These are phyloP conservation scores for Chondrosia reniformis DNA, from an alignment of 37 sponge, comb jelly and placozoan genomes.

Conservation along the genomic window DNA sequence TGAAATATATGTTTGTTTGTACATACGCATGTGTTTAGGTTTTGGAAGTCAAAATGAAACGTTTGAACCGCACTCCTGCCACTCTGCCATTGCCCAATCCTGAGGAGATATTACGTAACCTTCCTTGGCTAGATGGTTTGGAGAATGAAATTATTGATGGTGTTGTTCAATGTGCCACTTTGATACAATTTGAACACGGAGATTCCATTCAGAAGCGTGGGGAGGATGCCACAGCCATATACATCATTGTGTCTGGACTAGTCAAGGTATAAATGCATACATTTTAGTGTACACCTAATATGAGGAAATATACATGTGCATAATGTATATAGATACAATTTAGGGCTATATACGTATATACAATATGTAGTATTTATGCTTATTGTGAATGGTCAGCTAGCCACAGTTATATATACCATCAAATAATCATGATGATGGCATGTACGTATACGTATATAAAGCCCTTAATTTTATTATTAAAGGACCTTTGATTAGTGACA, in stretches of 20 bases:
- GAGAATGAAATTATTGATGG: conserved; percentile 23
- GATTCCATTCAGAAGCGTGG: conserved; percentile 55
- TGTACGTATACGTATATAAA: too few species aligned
- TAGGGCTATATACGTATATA: too few species aligned
- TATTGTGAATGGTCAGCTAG: too few species aligned
- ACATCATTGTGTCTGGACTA: conserved; percentile 76
- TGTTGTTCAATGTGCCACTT: conserved; percentile 34
- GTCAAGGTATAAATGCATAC: conserved; percentile 54
- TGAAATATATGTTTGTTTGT: neutral
- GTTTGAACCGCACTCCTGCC: conserved; percentile 51
- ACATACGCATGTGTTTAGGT: conserved; percentile 15
- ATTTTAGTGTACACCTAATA: neutral
- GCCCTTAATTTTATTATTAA: too few species aligned
- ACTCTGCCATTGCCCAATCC: conserved; percentile 59
- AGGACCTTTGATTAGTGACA: too few species aligned
- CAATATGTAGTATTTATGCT: too few species aligned
- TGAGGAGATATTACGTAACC: conserved; percentile 35
- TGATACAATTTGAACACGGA: conserved; percentile 47
- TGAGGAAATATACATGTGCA: too few species aligned
- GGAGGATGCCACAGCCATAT: conserved; percentile 46
- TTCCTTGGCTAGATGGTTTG: conserved; percentile 77
- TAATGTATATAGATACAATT: too few species aligned
- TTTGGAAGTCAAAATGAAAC: conserved; percentile 80
- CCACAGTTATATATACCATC: too few species aligned
- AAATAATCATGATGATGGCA: too few species aligned